These are phyloP conservation scores for Hydrolagus affinis DNA, from an alignment of 2,113 vertebrate species.

Conservation along the genomic window DNA sequence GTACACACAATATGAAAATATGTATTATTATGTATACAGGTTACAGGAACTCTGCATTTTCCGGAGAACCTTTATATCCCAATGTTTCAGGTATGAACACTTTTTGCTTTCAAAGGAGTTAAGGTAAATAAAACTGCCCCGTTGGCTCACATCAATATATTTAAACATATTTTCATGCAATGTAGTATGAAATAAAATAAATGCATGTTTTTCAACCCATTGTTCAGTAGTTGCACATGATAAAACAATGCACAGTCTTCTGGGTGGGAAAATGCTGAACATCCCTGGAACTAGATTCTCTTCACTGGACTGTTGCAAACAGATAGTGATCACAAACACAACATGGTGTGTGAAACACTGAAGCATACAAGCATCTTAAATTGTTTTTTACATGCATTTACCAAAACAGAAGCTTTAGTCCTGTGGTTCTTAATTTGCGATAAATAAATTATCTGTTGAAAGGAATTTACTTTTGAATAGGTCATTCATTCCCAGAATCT, in stretches of 20 bases:
- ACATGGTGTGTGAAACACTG: too few relatives aligned
- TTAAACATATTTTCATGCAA: background rate
- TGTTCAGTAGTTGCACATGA: background rate
- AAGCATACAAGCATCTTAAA: background rate
- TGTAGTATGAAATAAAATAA: background rate
- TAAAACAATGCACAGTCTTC: background rate
- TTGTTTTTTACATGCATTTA: background rate
- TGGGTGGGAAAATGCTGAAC: constrained; percentile 4
- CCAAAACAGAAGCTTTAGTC: background rate
- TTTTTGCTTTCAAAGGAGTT: too few relatives aligned
- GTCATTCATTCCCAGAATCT: background rate
- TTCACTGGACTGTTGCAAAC: background rate
- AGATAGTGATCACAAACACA: background rate
- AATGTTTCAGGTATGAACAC: too few relatives aligned
- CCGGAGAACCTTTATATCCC: background rate
- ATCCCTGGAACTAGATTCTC: constrained; percentile 5
- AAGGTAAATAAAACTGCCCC: too few relatives aligned
- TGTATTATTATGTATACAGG: background rate
- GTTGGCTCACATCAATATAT: too few relatives aligned
- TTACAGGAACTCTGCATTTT: background rate
- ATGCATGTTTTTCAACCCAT: background rate
- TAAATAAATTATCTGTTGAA: background rate
- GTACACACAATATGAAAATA: background rate
- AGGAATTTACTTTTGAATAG: background rate
- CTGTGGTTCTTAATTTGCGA: background rate